These are phyloP conservation scores for Microtus pennsylvanicus DNA, from an alignment of 2,113 vertebrate genomes.

Conservation along the genomic window DNA sequence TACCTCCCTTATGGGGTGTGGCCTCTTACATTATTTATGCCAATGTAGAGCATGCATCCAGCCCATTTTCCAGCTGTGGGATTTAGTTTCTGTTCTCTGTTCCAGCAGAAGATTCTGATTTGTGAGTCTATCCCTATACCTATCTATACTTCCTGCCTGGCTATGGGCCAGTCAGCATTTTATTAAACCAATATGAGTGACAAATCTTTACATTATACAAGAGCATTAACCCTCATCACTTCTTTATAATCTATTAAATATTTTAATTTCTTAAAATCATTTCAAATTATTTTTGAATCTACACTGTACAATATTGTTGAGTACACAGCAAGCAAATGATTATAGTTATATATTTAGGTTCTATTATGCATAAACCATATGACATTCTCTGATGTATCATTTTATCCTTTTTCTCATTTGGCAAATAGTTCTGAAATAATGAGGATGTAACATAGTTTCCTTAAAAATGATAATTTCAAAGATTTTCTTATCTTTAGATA, in stretches of 20 bases:
- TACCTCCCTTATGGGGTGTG: too few species aligned
- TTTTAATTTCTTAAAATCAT: conserved; percentile 66
- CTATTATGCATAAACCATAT: conserved; percentile 47
- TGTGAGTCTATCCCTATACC: too few species aligned
- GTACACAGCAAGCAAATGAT: conserved; percentile 56
- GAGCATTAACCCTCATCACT: too few species aligned
- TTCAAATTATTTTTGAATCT: conserved; percentile 58
- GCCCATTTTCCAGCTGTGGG: too few species aligned
- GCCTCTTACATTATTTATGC: too few species aligned
- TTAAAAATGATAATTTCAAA: conserved; percentile 52
- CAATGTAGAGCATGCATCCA: too few species aligned
- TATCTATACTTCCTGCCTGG: too few species aligned
- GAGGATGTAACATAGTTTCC: background rate
- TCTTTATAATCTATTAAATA: conserved; percentile 51
- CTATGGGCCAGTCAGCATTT: too few species aligned
- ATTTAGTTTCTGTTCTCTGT: too few species aligned
- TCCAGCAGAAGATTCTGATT: too few species aligned
- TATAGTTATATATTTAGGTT: background rate
- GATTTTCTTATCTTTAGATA: conserved; percentile 32
- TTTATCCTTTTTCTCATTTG: conserved; percentile 9
- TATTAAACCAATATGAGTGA: too few species aligned
- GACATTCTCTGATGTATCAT: conserved; percentile 28
- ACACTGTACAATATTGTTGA: conserved; percentile 51
- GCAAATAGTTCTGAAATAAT: background rate
- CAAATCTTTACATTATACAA: too few species aligned